A percentile compares a stretch with the other conserved stretches of the same genome.
These are phyloP conservation scores for Danio rerio DNA, from an alignment of 2,113 vertebrate genomes.

Conservation along the genomic window DNA sequence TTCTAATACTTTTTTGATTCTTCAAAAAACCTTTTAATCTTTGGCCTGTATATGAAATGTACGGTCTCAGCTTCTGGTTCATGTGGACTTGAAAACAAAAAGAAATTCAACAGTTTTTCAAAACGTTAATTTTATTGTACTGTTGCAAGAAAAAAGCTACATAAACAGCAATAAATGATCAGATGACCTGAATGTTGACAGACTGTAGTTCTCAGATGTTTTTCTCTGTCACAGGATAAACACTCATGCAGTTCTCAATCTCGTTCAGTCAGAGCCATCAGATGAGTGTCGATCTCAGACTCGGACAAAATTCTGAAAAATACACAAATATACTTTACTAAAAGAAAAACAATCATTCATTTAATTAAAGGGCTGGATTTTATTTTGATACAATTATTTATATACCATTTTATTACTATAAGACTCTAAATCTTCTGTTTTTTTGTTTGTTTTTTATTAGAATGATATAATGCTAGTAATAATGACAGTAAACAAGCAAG, in stretches of 20 bases:
- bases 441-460: too few relatives aligned
- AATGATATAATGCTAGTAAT: too few relatives aligned
- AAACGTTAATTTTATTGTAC: constrained; percentile 65
- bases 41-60: too few relatives aligned
- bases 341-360: too few relatives aligned
- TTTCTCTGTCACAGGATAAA: constrained; percentile 12
- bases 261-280: constrained; percentile 87
- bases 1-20: too few relatives aligned
- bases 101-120: constrained; percentile 25
- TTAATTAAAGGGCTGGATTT: too few relatives aligned
- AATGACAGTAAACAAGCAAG: too few relatives aligned
- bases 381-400: too few relatives aligned
- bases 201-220: constrained; percentile 31
- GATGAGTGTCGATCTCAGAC: constrained; percentile 86
- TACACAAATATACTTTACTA: background rate
- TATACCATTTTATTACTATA: too few relatives aligned
- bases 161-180: constrained; percentile 54
- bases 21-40: too few relatives aligned
- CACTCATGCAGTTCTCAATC: constrained; percentile 71
- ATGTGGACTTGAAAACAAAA: background rate
- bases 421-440: too few relatives aligned
- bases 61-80: too few relatives aligned
- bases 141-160: constrained; percentile 53
- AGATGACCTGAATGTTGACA: constrained; percentile 38
- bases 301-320: constrained; percentile 85